Evolutionary conservation across 1,140 invertebrate species (phyloP).

Genomic region (Neuroterus valhalla): DNA sequence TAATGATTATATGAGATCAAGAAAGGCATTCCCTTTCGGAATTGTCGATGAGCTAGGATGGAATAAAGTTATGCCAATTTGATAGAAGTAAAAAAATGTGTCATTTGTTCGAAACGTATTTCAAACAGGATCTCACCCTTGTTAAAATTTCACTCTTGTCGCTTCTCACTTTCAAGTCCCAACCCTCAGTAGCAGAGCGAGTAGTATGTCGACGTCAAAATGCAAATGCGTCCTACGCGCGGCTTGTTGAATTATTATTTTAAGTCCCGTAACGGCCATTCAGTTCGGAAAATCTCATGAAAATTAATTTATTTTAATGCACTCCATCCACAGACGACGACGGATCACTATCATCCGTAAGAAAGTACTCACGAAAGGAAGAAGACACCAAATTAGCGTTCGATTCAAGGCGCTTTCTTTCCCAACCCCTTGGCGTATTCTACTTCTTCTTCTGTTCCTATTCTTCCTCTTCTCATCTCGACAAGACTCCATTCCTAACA

Average conservation of each 20-base stretch:
- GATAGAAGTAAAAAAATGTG: too few relatives aligned
- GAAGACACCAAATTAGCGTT: conserved; percentile 58
- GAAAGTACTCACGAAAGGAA: conserved; percentile 47
- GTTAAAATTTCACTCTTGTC: background rate
- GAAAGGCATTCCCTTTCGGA: too few relatives aligned
- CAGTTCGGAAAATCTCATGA: conserved; percentile 68
- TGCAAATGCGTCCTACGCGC: conserved; percentile 63
- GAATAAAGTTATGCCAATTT: too few relatives aligned
- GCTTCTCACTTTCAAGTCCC: background rate
- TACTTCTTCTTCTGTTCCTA: conserved; percentile 21
- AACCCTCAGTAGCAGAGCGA: background rate
- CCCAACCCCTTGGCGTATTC: conserved; percentile 33
- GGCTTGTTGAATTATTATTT: conserved; percentile 71
- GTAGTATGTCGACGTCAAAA: conserved; percentile 52
- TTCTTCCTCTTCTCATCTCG: conserved; percentile 39
- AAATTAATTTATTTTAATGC: conserved; percentile 72
- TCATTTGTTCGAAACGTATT: background rate
- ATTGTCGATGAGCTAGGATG: too few relatives aligned
- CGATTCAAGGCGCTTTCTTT: conserved; percentile 57
- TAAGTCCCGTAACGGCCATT: conserved; percentile 68
- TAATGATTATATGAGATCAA: too few relatives aligned
- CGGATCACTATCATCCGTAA: conserved; percentile 56
- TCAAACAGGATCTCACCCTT: background rate
- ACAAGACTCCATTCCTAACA: conserved; percentile 25
- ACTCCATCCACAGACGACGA: conserved; percentile 59